Conservation (phyloP, 1,140 invertebrate genomes). For the Heliconius hewitsoni region DNA sequence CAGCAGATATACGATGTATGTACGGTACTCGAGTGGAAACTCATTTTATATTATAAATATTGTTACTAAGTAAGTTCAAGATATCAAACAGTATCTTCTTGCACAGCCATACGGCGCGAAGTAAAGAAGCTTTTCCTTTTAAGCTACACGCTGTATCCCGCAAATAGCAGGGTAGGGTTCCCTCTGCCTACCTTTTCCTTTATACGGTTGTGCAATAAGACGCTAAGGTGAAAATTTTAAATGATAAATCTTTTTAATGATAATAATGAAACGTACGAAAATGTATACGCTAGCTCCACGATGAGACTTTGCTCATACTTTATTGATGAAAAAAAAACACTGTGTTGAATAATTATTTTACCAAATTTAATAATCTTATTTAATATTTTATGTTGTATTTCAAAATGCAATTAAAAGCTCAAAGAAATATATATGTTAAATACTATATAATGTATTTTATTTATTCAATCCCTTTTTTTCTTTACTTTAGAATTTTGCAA, state of each 20-base stretch:
- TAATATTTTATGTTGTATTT: conserved; percentile 83
- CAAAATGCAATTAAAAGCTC: conserved; percentile 83
- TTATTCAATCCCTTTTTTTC: conserved; percentile 52
- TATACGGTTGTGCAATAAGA: background rate
- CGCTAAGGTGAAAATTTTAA: conserved; percentile 32
- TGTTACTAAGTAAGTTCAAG: conserved; percentile 75
- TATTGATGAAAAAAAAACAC: conserved; percentile 61
- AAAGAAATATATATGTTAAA: conserved; percentile 84
- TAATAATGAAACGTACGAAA: conserved; percentile 71
- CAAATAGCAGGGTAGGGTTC: too few species aligned
- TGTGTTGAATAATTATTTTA: conserved; percentile 82
- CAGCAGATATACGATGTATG: conserved; percentile 79
- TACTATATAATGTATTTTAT: conserved; percentile 73
- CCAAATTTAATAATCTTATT: conserved; percentile 83
- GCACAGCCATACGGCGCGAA: background rate
- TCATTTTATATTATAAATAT: conserved; percentile 78
- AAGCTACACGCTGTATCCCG: too few species aligned
- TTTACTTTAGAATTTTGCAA: conserved; percentile 35
- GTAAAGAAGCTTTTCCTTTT: background rate
- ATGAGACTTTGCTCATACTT: conserved; percentile 82
- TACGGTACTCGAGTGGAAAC: conserved; percentile 75
- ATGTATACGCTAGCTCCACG: conserved; percentile 81
- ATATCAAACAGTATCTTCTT: conserved; percentile 47
- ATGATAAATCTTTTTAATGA: conserved; percentile 75
- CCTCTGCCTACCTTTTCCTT: background rate